These are phyloP conservation scores for Hippocampus comes DNA, from an alignment of 2,113 vertebrate species.

Conservation along the genomic window DNA sequence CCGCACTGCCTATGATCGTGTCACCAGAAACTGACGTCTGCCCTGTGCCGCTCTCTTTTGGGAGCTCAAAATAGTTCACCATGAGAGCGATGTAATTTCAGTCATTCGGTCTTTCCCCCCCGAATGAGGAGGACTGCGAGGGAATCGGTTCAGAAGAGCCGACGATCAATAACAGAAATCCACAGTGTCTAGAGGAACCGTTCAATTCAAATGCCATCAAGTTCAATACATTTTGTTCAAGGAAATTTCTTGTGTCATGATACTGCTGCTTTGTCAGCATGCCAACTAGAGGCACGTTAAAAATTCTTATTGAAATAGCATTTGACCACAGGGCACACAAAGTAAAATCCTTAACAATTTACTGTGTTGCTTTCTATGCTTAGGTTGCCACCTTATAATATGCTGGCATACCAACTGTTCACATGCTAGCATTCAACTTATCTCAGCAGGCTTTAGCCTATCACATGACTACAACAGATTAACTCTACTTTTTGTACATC, in stretches of 20 bases:
- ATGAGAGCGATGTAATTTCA: slow-evolving; percentile 80
- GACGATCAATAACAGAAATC: slow-evolving; percentile 51
- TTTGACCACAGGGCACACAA: not conserved
- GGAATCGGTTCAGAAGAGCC: slow-evolving; percentile 50
- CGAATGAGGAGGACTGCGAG: slow-evolving; percentile 63
- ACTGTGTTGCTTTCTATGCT: not conserved
- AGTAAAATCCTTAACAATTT: not conserved
- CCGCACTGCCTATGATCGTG: slow-evolving; percentile 57
- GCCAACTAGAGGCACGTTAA: not conserved
- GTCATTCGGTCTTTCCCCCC: slow-evolving; percentile 78
- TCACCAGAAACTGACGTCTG: slow-evolving; percentile 69
- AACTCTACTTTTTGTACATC: not conserved
- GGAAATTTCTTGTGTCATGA: not conserved
- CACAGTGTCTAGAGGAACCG: slow-evolving; percentile 9
- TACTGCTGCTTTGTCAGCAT: not conserved
- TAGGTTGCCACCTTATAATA: not conserved
- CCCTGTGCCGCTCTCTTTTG: slow-evolving; percentile 67
- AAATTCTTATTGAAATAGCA: not conserved
- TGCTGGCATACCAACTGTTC: not conserved
- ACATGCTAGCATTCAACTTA: not conserved
- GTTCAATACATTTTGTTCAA: not conserved
- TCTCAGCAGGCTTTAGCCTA: not conserved
- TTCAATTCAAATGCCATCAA: not conserved
- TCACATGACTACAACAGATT: not conserved
- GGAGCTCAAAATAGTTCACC: slow-evolving; percentile 77